Percentiles rank a stretch among this genome's conserved stretches.
Conservation (phyloP, 2,113 vertebrate genomes). For the Siniperca knerii region DNA sequence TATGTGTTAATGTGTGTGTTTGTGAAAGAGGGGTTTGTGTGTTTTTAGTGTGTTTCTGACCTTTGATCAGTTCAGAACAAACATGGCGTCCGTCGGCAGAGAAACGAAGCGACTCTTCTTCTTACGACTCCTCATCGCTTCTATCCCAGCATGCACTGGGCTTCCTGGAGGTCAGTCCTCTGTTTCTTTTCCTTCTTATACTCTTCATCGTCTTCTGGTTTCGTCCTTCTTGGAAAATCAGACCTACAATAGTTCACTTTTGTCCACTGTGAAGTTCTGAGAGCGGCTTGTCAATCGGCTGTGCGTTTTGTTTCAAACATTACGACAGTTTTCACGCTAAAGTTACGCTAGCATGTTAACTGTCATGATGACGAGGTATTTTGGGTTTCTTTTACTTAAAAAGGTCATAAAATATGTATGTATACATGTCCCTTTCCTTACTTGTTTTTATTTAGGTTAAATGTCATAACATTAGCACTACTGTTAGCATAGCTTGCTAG, state of each 20-base stretch:
- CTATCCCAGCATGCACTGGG: slow-evolving; percentile 75
- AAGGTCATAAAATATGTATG: neutral
- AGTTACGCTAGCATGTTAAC: neutral
- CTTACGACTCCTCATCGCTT: slow-evolving; percentile 50
- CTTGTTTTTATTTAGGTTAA: no score
- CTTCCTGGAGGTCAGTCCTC: slow-evolving; percentile 74
- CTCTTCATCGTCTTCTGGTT: neutral
- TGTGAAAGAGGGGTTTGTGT: neutral
- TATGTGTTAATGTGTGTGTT: neutral
- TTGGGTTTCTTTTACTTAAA: neutral
- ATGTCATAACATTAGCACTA: neutral
- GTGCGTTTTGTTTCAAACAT: no score
- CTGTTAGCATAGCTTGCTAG: neutral
- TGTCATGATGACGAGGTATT: neutral
- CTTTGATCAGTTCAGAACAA: slow-evolving; percentile 70
- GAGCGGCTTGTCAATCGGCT: neutral
- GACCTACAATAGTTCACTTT: no score
- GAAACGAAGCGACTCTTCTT: slow-evolving; percentile 50
- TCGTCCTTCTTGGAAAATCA: neutral
- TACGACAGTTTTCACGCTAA: neutral
- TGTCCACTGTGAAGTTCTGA: neutral
- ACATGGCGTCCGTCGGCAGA: slow-evolving; percentile 75
- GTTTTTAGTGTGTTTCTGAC: slow-evolving; percentile 34
- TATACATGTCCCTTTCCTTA: no score
- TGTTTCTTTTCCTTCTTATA: neutral